Conservation (phyloP, 2,888 invertebrate genomes). For the Ormyrus thymus region DNA sequence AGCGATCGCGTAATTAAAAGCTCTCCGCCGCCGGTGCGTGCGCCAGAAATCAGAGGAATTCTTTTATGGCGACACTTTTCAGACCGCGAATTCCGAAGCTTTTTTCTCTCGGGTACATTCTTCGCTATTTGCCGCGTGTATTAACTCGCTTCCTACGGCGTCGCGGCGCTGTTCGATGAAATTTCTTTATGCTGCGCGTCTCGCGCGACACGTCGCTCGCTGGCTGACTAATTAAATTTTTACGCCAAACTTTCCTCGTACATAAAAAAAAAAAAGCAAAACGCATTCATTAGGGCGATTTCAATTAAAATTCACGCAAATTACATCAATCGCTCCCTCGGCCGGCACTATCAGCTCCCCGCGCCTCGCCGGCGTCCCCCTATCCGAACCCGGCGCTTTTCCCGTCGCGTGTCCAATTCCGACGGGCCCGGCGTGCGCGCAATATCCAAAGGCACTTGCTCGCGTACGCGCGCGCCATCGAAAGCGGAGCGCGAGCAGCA, state of each 20-base stretch:
- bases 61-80: background rate
- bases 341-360: background rate
- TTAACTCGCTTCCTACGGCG: background rate
- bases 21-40: background rate
- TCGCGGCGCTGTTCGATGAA: background rate
- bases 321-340: conserved; percentile 5
- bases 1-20: conserved; percentile 23
- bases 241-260: too few species aligned
- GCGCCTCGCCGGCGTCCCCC: background rate
- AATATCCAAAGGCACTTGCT: conserved; percentile 8
- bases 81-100: background rate
- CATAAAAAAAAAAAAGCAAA: too few species aligned
- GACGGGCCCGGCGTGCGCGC: background rate
- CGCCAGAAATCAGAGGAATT: conserved; percentile 5
- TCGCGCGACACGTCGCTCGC: too few species aligned
- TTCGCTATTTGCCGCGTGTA: too few species aligned
- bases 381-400: background rate
- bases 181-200: background rate
- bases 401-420: conserved; percentile 16
- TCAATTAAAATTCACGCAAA: conserved; percentile 28
- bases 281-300: background rate
- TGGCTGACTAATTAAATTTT: background rate
- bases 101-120: background rate
- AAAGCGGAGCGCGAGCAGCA: conserved; percentile 45
- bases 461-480: conserved; percentile 39